Conservation (phyloP, 2,113 vertebrate genomes). For the Antidorcas marsupialis region DNA sequence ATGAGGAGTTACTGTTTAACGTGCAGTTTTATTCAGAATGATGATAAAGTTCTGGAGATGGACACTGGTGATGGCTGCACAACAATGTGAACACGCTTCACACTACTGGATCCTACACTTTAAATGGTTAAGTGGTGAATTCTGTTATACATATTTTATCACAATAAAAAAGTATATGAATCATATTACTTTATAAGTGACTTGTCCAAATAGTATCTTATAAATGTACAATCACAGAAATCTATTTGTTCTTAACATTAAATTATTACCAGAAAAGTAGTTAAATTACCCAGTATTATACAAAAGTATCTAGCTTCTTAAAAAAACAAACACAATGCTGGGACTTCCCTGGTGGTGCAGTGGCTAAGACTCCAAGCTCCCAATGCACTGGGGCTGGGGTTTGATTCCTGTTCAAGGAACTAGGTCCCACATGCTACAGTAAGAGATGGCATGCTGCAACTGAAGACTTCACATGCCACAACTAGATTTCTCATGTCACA, state of each 20-base stretch:
- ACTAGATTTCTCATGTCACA: background rate
- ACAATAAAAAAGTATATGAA: background rate
- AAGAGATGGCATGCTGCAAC: background rate
- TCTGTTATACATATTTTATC: background rate
- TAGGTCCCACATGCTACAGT: background rate
- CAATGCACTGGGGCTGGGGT: background rate
- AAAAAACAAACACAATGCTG: background rate
- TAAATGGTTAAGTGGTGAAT: background rate
- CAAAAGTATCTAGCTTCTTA: background rate
- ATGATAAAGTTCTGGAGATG: background rate
- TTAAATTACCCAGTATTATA: background rate
- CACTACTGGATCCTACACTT: background rate
- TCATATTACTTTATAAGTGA: background rate
- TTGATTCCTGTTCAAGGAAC: background rate
- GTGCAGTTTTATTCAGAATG: background rate
- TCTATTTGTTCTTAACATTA: background rate
- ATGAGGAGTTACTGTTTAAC: background rate
- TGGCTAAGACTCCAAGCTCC: background rate
- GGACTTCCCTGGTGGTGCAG: background rate
- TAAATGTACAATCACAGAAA: background rate
- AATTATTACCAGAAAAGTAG: background rate
- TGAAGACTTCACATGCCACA: background rate
- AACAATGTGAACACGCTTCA: background rate
- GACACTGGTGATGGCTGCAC: background rate
- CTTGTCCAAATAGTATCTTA: background rate